phyloP scores from a whole-genome alignment of 2,888 invertebrate genomes.

The Cephalotes varians region DNA sequence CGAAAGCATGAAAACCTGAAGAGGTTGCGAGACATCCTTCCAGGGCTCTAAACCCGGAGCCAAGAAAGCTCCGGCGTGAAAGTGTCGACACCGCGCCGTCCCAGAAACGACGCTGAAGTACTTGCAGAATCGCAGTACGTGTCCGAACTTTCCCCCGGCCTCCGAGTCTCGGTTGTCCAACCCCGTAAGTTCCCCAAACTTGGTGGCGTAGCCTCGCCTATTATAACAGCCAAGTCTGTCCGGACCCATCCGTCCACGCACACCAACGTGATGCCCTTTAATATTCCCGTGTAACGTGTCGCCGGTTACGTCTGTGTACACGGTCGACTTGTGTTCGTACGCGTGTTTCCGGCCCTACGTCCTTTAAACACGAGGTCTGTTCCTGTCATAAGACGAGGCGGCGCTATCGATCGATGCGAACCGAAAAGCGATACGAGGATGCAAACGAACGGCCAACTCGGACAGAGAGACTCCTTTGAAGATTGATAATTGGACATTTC shows the following conservation, averaged over 20 bases:
- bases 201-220: conserved; percentile 51
- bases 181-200: conserved; percentile 67
- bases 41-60: conserved; percentile 11
- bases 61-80: conserved; percentile 42
- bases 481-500: conserved; percentile 18
- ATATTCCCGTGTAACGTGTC: conserved; percentile 46
- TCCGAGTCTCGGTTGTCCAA: conserved; percentile 41
- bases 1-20: conserved; percentile 44
- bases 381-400: conserved; percentile 40
- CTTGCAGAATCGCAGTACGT: conserved; percentile 69
- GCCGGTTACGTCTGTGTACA: conserved; percentile 4
- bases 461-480: neutral
- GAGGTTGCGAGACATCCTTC: conserved; percentile 19
- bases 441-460: neutral
- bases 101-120: conserved; percentile 35
- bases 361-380: conserved; percentile 39
- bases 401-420: conserved; percentile 19
- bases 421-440: conserved; percentile 26
- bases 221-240: conserved; percentile 59
- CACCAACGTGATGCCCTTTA: conserved; percentile 40
- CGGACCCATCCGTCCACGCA: conserved; percentile 23
- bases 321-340: conserved; percentile 24
- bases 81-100: conserved; percentile 44
- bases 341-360: conserved; percentile 24
- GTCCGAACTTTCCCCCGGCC: conserved; percentile 71